phyloP scores from a whole-genome alignment of 2,888 invertebrate genomes.

The Abrostola tripartita region DNA sequence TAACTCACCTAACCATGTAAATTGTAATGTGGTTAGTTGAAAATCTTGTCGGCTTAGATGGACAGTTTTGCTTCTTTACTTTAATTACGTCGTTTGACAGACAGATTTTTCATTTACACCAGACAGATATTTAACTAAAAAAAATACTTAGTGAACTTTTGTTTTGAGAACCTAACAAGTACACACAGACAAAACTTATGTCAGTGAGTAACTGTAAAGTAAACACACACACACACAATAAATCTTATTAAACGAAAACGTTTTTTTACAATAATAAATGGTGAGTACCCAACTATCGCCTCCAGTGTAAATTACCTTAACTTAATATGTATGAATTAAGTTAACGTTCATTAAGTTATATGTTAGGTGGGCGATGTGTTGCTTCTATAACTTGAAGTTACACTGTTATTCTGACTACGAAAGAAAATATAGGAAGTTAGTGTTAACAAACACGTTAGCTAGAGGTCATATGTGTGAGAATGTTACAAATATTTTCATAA shows the following conservation, averaged over 20 bases:
- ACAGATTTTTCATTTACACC: no score
- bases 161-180: not conserved
- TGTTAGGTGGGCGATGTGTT: not conserved
- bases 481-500: no score
- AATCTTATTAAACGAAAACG: not conserved
- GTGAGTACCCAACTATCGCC: not conserved
- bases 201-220: not conserved
- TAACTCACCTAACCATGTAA: no score
- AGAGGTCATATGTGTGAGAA: no score
- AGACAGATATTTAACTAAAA: no score
- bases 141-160: no score
- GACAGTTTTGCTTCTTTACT: no score
- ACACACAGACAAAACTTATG: not conserved
- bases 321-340: conserved; percentile 8
- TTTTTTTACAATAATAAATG: not conserved
- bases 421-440: not conserved
- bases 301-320: conserved; percentile 8
- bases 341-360: conserved; percentile 5
- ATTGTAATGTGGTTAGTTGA: no score
- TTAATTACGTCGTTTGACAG: no score
- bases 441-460: no score
- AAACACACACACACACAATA: not conserved
- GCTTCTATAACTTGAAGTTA: not conserved
- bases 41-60: no score
- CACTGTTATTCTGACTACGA: not conserved